These are phyloP conservation scores for Taeniopygia guttata DNA, from an alignment of 2,797 vertebrate species.

Conservation along the genomic window DNA sequence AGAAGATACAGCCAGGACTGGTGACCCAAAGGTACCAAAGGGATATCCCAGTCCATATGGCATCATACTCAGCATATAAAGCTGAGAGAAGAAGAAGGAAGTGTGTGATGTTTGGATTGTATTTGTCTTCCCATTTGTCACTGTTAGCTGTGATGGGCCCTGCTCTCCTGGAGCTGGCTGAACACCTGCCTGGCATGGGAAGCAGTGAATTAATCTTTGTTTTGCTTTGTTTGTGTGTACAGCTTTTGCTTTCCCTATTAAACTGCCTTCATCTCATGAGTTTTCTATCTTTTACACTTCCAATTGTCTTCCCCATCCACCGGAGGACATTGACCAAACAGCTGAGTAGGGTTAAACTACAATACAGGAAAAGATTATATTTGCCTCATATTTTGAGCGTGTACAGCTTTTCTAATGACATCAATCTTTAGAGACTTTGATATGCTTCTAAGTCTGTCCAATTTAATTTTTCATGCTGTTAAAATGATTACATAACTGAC, in stretches of 20 bases:
- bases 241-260: background rate
- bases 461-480: constrained; percentile 19
- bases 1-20: background rate
- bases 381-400: background rate
- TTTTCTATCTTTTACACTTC: background rate
- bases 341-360: background rate
- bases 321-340: rapidly evolving
- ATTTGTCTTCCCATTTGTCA: background rate
- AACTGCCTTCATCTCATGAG: background rate
- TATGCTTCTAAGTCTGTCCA: background rate
- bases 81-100: background rate
- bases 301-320: background rate
- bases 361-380: background rate
- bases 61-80: background rate
- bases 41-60: too few species aligned
- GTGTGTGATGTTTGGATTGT: rapidly evolving
- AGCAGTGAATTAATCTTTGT: background rate
- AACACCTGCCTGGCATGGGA: background rate
- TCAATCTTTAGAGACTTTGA: background rate
- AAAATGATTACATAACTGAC: background rate
- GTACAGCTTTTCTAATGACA: background rate
- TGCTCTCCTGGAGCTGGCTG: background rate
- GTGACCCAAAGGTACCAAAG: background rate
- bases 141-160: rapidly evolving
- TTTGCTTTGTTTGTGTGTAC: rapidly evolving